Evolutionary conservation across 1,140 invertebrate genomes (phyloP), one percentile per base, ranked within the genome.

Genomic region (Heterodera carotae): DNA sequence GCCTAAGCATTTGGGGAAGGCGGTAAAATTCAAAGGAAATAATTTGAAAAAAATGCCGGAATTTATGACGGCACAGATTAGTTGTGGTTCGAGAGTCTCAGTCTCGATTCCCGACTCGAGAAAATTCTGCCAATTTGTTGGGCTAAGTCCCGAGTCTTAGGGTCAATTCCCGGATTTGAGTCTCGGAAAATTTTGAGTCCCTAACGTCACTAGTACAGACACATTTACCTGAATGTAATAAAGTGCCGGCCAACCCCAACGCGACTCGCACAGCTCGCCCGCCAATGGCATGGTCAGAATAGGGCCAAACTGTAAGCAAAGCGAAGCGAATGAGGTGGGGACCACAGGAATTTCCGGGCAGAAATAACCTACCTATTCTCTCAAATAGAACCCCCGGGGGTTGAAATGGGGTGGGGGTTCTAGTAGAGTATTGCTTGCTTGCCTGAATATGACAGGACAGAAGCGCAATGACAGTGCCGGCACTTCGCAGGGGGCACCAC

Each of bases 371-470:
- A n/a, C n/a, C n/a, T n/a, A n/a, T n/a, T n/a, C n/a, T n/a, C n/a
- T n/a, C n/a, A n/a, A n/a, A n/a, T n/a, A n/a, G n/a, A n/a, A n/a
- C n/a, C n/a, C n/a, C n/a, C n/a, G n/a, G n/a, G n/a, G n/a, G n/a
- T n/a, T n/a, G n/a, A n/a, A n/a, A n/a, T n/a, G n/a, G n/a, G n/a
- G n/a, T n/a, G n/a, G n/a, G n/a, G n/a, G n/a, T n/a, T n/a, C n/a
- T n/a, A n/a, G n/a, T n/a, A n/a, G n/a, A n/a, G n/a, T n/a, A n/a
- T n/a, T n/a, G n/a, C n/a, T n/a, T n/a, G 15, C 39, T 43, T 12
- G 84, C 81, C 77, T 84, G 85, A 72, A 88, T 70, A 66, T 87
- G 78, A 31, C 76, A 75, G 2, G 80, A 83, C 2, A 86, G 56
- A 25, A 88, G 66, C 29, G 86, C 82, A 56, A 86, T 77, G 64